Evolutionary conservation across 2,888 invertebrate species (phyloP).

Genomic region (Heliconius hortense): DNA sequence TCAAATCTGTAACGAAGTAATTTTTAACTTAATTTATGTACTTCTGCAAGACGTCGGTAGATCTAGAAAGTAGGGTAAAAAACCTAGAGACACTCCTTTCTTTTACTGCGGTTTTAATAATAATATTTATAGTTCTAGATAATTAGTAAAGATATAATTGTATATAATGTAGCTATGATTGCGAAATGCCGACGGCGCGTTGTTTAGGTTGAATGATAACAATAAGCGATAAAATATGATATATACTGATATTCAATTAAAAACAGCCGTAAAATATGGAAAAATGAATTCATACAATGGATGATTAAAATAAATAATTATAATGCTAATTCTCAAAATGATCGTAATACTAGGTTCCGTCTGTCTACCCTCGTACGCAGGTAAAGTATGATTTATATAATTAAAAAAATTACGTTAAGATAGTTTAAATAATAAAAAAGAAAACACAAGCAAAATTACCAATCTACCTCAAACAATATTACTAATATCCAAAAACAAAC

Average conservation of each 20-base stretch:
- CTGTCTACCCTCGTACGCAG: no score
- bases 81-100: neutral
- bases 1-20: neutral
- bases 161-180: neutral
- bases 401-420: no score
- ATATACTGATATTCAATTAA: neutral
- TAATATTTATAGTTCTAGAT: no score
- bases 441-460: no score
- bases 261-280: neutral
- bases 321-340: no score
- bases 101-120: no score
- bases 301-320: no score
- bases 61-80: neutral
- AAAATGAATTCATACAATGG: neutral
- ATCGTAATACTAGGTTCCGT: no score
- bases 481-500: neutral
- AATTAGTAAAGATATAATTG: no score
- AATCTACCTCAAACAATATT: no score
- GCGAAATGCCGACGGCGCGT: neutral
- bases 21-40: neutral
- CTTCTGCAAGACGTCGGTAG: neutral
- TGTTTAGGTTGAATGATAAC: conserved; percentile 4
- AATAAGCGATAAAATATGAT: conserved; percentile 6
- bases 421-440: no score
- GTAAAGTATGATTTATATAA: no score